Base-by-base conservation (phyloP, 1,140 invertebrate species). In the Aethina tumida region DNA sequence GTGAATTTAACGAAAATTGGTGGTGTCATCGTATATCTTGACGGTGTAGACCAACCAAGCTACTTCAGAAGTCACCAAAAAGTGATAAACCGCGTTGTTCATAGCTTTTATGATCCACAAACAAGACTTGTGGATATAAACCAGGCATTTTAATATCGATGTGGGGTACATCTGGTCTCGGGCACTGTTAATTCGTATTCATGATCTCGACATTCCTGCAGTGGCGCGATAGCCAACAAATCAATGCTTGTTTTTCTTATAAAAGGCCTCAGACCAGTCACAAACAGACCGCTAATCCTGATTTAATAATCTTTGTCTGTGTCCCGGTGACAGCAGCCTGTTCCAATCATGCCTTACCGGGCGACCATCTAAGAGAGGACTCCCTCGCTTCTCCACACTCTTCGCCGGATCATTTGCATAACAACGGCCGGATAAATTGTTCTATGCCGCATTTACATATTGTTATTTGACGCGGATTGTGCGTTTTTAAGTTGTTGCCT, bases 251-350 rank as follows among this genome's bases (percentile, higher is more conserved):
- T 51, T 53, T 53, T 53, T 47, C 44, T 48, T 42, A 41, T 40
- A 50, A 52, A 52, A 32, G 42, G 35, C 35, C 16, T 39, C 43
- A 46, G 46, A 49, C 46, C 48, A 47, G 50, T 52, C 48, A 51
- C 45, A 51, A 44, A 53, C 49, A 53, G 29, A 42, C 41, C 52
- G 52, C 52, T 55, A 55, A 55, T 55, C 52, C 52, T 55, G 52
- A 55, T 55, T 55, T 55, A 55, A 55, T 55, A 55, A 55, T 55
- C 50, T 52, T 49, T 52, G 50, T 52, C 45, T 35, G 41, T 29
- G 44, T 37, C 42, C 39, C 42, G 39, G 39, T 45, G 41, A 45
- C 48, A 49, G 43, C 44, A 24, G 33, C 37, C 45, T 35, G 34
- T 44, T 42, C 46, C 42, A 43, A 49, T 49, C 47, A 44, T 33